A percentile compares a stretch with the other conserved stretches of the same genome.
These are phyloP conservation scores for Zoanthus solanderi DNA, from an alignment of 92 coral and sea anemone genomes.

Conservation along the genomic window DNA sequence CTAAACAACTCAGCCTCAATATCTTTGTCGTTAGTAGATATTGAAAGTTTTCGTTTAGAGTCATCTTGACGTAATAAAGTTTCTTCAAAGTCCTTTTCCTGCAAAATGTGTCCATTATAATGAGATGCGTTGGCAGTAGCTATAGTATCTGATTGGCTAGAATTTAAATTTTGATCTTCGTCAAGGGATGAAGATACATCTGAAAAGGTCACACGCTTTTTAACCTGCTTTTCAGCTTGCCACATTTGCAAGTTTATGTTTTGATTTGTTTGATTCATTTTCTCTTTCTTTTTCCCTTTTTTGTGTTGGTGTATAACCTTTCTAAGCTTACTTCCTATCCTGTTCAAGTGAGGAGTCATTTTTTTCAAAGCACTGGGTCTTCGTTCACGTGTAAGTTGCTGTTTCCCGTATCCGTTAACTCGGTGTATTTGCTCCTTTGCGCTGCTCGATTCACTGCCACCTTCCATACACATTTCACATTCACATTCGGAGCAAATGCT, in stretches of 20 bases:
- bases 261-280: background rate
- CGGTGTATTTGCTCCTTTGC: background rate
- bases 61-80: background rate
- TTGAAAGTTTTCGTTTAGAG: background rate
- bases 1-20: constrained; percentile 69
- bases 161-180: constrained; percentile 45
- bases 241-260: constrained; percentile 20
- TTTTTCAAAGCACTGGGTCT: constrained; percentile 30
- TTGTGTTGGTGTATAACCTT: constrained; percentile 27
- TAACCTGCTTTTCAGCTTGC: constrained; percentile 26
- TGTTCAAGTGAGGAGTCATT: constrained; percentile 31
- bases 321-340: constrained; percentile 12
- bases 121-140: constrained; percentile 7
- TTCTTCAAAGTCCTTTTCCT: constrained; percentile 13
- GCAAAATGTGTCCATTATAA: constrained; percentile 39
- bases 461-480: constrained; percentile 42
- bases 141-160: constrained; percentile 41
- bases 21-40: constrained; percentile 46
- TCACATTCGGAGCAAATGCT: constrained; percentile 73
- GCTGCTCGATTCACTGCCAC: constrained; percentile 31
- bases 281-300: background rate
- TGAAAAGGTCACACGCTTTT: constrained; percentile 78
- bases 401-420: background rate
- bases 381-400: background rate
- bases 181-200: constrained; percentile 73